Evolutionary conservation across 2,113 vertebrate species (phyloP), one percentile per base, ranked within the genome.

Genomic region (Anguilla rostrata): DNA sequence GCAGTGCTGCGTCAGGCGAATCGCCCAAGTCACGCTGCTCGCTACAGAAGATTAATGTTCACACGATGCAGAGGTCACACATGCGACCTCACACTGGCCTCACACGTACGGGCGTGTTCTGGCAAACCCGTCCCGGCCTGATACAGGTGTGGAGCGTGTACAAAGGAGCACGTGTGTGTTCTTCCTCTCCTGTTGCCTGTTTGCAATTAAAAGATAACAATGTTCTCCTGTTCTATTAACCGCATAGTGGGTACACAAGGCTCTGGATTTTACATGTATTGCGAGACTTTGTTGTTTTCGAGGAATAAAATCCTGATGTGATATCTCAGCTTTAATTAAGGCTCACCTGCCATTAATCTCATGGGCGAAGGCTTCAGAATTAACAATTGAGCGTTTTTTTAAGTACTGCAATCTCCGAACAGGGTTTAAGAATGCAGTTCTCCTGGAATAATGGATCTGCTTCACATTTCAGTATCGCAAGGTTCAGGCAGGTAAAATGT

Each of bases 1-100:
- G 7, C 79, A n/a, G 3, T 29, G 53, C 53, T 86, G 79, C 29
- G 40, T 86, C 78, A 39, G 85, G 40, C 63, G 63, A 86, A 78
- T 26, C 57, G 39, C 71, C 40, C 16, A 26, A 66, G 79, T 81
- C 39, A 29, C 56, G n/a, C 39, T 82, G 80, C 85, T 60, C 12
- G 53, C 29, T 83, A 34, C 34, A 39, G 40, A 85, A 85, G 66
- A 78, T 85, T 78, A 78, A 85, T 78, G 78, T n/a, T 34, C 46
- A n/a, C n/a, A 39, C 16, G n/a, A n/a, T 83, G 43, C 29, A 63
- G 49, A 29, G 46, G 53, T 57, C 26, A 20, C 29, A 3, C 20
- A 43, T 15, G 53, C 82, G 60, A 9, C 18, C 26, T 39, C 39
- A 15, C 20, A 22, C 39, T 60, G 16, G 41, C 49, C 18, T 16